These are phyloP conservation scores for Hippocampus abdominalis DNA, from an alignment of 2,113 vertebrate genomes.

Conservation along the genomic window DNA sequence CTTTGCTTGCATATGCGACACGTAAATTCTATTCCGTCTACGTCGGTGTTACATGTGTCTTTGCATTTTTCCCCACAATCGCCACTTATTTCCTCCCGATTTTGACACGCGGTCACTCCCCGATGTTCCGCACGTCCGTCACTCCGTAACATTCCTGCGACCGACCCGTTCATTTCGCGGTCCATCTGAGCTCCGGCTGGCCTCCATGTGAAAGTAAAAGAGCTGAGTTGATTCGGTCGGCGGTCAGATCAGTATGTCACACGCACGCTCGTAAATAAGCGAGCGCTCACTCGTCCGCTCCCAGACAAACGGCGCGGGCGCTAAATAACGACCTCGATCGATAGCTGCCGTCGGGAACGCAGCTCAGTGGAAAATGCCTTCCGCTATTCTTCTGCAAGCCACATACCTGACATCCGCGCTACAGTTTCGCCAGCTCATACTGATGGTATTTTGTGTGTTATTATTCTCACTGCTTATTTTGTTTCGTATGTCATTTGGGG, in stretches of 20 bases:
- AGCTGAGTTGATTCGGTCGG: constrained; percentile 32
- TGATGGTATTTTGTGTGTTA: not conserved
- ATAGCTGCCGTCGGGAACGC: constrained; percentile 47
- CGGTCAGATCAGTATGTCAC: constrained; percentile 55
- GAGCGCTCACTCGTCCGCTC: constrained; percentile 35
- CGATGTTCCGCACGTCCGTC: no score
- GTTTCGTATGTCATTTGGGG: no score
- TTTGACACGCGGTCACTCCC: no score
- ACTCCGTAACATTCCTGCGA: no score
- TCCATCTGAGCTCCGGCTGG: not conserved
- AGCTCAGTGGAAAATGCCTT: not conserved
- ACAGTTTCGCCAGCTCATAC: not conserved
- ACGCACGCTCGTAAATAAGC: constrained; percentile 60
- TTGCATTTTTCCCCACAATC: no score
- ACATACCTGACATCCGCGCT: not conserved
- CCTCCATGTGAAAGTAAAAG: not conserved
- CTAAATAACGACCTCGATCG: constrained; percentile 63
- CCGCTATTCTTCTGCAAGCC: not conserved
- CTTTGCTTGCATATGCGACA: no score
- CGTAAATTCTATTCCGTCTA: no score
- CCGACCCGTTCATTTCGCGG: not conserved
- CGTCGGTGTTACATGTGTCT: no score
- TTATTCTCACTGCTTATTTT: no score
- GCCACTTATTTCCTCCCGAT: no score
- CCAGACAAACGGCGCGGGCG: constrained; percentile 17